phyloP scores from a whole-genome alignment of 2,113 vertebrate genomes.

The Anguilla rostrata region DNA sequence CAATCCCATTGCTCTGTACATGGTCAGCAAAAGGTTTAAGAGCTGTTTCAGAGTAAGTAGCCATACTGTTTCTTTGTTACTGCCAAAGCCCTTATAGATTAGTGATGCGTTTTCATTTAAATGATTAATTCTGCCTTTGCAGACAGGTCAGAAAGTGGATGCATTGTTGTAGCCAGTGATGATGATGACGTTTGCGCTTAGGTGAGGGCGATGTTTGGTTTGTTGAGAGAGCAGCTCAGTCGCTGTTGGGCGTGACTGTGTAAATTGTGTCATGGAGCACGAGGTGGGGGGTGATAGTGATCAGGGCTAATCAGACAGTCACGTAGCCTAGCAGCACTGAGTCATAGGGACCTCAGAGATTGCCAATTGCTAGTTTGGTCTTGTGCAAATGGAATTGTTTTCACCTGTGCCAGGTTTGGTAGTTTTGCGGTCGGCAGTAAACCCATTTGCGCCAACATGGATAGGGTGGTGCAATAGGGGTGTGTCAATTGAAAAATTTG shows the following conservation, averaged over 20 bases:
- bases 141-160: neutral
- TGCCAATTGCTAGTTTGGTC: too few relatives aligned
- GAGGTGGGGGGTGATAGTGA: neutral
- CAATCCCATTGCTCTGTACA: constrained; percentile 95
- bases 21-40: constrained; percentile 98
- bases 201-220: neutral
- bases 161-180: neutral
- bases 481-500: too few relatives aligned
- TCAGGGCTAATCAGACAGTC: neutral
- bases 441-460: too few relatives aligned
- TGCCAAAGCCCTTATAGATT: neutral
- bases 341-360: neutral
- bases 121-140: neutral
- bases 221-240: neutral
- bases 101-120: neutral
- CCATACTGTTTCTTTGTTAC: neutral
- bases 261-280: neutral
- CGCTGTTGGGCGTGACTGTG: neutral
- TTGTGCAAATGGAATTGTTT: too few relatives aligned
- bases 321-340: neutral
- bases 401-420: too few relatives aligned
- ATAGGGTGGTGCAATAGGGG: too few relatives aligned
- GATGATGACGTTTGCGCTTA: neutral
- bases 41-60: constrained; percentile 92
- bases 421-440: too few relatives aligned